A percentile compares a stretch with the other conserved stretches of the same genome.
Evolutionary conservation across 2,113 vertebrate species (phyloP).

Genomic region (Thryonomys swinderianus): DNA sequence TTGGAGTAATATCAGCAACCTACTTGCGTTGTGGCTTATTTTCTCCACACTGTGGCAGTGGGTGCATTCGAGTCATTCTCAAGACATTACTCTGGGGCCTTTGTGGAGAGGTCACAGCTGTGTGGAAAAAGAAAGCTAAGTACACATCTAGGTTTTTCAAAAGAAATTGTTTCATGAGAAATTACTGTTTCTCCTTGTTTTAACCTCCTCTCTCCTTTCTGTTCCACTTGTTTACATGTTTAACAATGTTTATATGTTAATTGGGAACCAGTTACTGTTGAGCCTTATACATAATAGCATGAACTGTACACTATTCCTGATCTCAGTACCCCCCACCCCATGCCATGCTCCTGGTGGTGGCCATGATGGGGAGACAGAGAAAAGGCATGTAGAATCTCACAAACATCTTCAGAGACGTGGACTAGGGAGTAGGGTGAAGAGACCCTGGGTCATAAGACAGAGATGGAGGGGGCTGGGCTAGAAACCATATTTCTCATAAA

Average conservation of each 20-base stretch:
- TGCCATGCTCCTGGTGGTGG: neutral
- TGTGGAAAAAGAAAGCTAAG: neutral
- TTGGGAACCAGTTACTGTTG: neutral
- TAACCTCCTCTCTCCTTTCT: neutral
- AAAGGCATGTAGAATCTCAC: neutral
- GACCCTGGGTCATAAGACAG: neutral
- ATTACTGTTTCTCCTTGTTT: neutral
- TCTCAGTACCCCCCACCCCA: no score
- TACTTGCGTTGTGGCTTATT: no score
- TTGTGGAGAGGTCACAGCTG: neutral
- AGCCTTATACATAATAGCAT: neutral
- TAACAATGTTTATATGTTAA: neutral
- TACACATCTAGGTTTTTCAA: accelerated
- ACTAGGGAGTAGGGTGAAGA: neutral
- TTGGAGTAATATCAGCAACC: accelerated
- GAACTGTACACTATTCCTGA: neutral
- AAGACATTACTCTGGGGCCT: neutral
- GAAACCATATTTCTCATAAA: neutral
- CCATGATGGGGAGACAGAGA: no score
- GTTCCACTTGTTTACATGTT: neutral
- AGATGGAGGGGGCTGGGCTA: neutral
- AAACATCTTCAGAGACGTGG: no score
- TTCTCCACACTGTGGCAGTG: neutral
- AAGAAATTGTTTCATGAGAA: neutral
- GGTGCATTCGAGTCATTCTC: neutral